These are phyloP conservation scores for Drosophila littoralis DNA, from an alignment of 1,140 invertebrate species.

Conservation along the genomic window DNA sequence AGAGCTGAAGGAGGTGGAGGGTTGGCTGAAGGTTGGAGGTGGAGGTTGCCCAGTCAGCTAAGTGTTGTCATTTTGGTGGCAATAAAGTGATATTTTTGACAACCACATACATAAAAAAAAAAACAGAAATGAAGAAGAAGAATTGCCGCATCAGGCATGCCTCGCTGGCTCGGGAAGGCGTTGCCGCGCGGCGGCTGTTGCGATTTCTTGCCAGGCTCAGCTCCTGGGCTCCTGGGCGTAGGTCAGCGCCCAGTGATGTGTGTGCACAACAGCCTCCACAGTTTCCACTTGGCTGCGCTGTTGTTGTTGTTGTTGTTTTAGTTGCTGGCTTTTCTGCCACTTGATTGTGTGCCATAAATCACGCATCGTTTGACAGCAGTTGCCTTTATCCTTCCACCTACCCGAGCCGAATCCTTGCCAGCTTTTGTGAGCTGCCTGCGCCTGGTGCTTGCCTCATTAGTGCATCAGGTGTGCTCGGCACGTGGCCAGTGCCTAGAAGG, in stretches of 20 bases:
- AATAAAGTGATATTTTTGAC: conserved; percentile 82
- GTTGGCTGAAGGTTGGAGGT: too few relatives aligned
- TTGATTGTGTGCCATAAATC: conserved; percentile 70
- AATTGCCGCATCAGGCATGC: conserved; percentile 65
- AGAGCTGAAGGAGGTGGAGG: not conserved
- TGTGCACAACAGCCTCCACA: conserved; percentile 24
- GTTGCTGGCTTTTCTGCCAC: conserved; percentile 57
- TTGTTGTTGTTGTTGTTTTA: conserved; percentile 20
- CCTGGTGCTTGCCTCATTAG: conserved; percentile 36
- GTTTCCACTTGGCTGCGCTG: conserved; percentile 65
- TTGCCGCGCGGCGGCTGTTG: conserved; percentile 70
- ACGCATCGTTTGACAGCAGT: conserved; percentile 54
- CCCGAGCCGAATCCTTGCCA: not conserved
- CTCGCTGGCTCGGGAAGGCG: conserved; percentile 56
- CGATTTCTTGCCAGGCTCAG: conserved; percentile 50
- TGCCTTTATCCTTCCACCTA: too few relatives aligned
- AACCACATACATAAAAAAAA: conserved; percentile 63
- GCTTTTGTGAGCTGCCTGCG: not conserved
- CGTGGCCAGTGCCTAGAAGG: conserved; percentile 40
- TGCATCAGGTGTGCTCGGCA: conserved; percentile 51
- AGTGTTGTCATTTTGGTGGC: conserved; percentile 83
- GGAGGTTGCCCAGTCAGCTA: conserved; percentile 25
- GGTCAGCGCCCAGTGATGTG: conserved; percentile 36
- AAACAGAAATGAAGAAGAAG: conserved; percentile 17
- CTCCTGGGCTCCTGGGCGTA: conserved; percentile 21